A percentile compares a stretch with the other conserved stretches of the same genome.
These are phyloP conservation scores for Phytoseiulus persimilis DNA, from an alignment of 2,888 invertebrate genomes.

Conservation along the genomic window DNA sequence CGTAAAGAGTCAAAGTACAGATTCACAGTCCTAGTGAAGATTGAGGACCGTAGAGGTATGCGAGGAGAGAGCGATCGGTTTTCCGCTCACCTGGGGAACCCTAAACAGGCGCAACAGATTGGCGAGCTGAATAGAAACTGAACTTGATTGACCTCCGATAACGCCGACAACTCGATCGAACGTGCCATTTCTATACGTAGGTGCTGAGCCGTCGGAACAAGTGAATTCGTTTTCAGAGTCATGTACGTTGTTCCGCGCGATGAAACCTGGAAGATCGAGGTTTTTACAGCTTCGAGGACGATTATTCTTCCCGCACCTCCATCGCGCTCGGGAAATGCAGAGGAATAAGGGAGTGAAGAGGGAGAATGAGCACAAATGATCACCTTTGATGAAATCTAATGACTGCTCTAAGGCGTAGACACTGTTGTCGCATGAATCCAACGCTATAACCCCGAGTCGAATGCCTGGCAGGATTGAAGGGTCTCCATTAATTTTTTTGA, in stretches of 20 bases:
- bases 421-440: constrained; percentile 61
- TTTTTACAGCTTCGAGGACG: no score
- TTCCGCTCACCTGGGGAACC: constrained; percentile 52
- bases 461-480: constrained; percentile 57
- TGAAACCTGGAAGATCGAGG: constrained; percentile 50
- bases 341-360: background rate
- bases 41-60: no score
- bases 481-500: constrained; percentile 60
- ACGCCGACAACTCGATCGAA: constrained; percentile 55
- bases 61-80: no score
- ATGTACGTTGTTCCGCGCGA: constrained; percentile 52
- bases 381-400: constrained; percentile 60
- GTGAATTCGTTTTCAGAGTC: constrained; percentile 51
- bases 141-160: constrained; percentile 55
- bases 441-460: constrained; percentile 57
- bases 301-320: no score
- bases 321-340: no score
- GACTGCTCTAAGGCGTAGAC: constrained; percentile 62
- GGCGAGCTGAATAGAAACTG: constrained; percentile 55
- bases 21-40: background rate
- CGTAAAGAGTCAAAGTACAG: background rate
- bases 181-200: constrained; percentile 51
- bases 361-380: background rate
- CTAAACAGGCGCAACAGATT: constrained; percentile 54
- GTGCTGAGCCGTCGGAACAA: constrained; percentile 52